Percentiles rank a stretch among this genome's conserved stretches.
phyloP scores from a whole-genome alignment of 2,113 vertebrate genomes.

The Budorcas taxicolor region DNA sequence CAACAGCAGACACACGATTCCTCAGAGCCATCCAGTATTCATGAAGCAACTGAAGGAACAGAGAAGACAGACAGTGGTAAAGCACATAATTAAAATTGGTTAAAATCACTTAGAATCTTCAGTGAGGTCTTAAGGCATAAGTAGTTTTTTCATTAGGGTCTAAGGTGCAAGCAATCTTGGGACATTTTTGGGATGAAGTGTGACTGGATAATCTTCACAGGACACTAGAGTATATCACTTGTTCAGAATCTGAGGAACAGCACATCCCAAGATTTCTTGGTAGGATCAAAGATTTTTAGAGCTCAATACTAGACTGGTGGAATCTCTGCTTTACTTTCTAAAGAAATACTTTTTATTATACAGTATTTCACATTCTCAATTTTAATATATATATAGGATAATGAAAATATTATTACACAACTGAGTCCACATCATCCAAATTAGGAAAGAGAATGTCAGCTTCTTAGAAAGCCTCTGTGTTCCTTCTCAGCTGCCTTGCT shows the following conservation, averaged over 20 bases:
- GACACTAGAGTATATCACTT: background rate
- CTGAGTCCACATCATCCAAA: background rate
- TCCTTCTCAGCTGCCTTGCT: background rate
- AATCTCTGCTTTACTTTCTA: background rate
- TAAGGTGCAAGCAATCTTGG: background rate
- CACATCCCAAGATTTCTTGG: background rate
- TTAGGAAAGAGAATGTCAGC: background rate
- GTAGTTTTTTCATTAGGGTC: background rate
- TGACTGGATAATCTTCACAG: background rate
- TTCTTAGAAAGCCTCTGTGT: background rate
- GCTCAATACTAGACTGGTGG: background rate
- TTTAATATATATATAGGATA: background rate
- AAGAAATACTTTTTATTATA: background rate
- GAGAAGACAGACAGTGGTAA: slow-evolving; percentile 13
- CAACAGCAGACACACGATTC: slow-evolving; percentile 95
- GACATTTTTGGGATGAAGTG: background rate
- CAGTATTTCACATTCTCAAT: slow-evolving; percentile 17
- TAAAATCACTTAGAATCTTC: background rate
- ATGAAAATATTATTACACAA: background rate
- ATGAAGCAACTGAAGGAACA: slow-evolving; percentile 87
- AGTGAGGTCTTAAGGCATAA: background rate
- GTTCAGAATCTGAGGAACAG: background rate
- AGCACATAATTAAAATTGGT: background rate
- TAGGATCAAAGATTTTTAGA: background rate
- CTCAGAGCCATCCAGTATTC: slow-evolving; percentile 98